phyloP scores from a whole-genome alignment of 2,797 vertebrate genomes.

The Peromyscus eremicus region DNA sequence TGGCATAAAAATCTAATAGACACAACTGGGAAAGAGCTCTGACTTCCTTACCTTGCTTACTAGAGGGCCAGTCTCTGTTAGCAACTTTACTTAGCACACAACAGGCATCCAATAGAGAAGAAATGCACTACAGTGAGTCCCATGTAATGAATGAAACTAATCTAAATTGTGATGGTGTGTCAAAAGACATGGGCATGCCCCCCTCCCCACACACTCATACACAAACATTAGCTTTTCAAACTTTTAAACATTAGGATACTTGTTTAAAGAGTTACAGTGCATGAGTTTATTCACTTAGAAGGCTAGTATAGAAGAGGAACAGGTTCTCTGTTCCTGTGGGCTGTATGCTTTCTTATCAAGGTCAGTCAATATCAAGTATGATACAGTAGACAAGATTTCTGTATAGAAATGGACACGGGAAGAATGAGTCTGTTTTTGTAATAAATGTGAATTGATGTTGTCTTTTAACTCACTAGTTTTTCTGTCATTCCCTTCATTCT shows the following conservation, averaged over 20 bases:
- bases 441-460: neutral
- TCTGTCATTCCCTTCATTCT: neutral
- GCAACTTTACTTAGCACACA: neutral
- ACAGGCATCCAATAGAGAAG: neutral
- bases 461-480: neutral
- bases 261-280: neutral
- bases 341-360: neutral
- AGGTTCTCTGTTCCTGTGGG: neutral
- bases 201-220: neutral
- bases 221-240: neutral
- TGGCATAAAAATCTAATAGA: neutral
- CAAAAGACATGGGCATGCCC: neutral
- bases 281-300: neutral
- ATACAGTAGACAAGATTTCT: neutral
- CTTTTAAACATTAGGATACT: neutral
- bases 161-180: neutral
- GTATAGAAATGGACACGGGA: neutral
- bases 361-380: neutral
- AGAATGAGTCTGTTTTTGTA: neutral
- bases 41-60: neutral
- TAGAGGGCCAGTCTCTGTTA: neutral
- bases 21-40: neutral
- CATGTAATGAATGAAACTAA: neutral
- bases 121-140: neutral
- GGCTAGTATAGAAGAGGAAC: neutral